These are phyloP conservation scores for Corvus hawaiiensis DNA, from an alignment of 2,113 vertebrate genomes.

Conservation along the genomic window DNA sequence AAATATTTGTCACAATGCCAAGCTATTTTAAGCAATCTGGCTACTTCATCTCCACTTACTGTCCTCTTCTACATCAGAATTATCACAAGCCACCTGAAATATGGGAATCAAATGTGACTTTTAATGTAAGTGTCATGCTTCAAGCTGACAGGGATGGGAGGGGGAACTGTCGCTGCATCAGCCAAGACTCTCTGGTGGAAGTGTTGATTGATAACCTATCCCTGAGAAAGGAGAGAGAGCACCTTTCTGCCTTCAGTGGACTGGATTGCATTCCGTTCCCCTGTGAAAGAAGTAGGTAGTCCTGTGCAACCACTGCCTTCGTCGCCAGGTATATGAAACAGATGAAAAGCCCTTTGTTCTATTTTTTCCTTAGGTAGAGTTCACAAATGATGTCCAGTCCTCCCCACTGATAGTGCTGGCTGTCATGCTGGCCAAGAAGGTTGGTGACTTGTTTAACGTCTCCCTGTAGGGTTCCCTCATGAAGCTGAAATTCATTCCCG, in stretches of 20 bases:
- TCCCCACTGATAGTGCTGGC: conserved; percentile 29
- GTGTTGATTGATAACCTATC: neutral
- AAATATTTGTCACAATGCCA: conserved; percentile 33
- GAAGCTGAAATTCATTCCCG: conserved; percentile 55
- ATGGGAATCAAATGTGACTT: conserved; percentile 7
- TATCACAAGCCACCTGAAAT: conserved; percentile 41
- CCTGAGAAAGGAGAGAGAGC: neutral
- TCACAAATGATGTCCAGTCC: conserved; percentile 54
- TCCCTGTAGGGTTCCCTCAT: conserved; percentile 47
- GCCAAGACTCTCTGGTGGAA: neutral
- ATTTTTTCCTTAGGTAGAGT: conserved; percentile 19
- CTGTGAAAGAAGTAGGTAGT: neutral
- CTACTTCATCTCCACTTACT: neutral
- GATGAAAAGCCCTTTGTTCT: neutral
- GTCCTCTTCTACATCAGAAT: neutral
- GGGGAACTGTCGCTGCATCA: neutral
- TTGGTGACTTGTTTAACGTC: neutral
- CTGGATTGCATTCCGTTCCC: neutral
- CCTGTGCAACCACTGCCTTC: neutral
- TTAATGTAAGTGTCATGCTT: neutral
- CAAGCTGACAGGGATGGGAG: neutral
- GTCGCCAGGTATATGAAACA: neutral
- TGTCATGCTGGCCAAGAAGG: conserved; percentile 20
- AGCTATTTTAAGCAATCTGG: conserved; percentile 32
- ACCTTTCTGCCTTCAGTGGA: neutral